phyloP scores from a whole-genome alignment of 2,888 invertebrate genomes.

The Mythimna pallens region DNA sequence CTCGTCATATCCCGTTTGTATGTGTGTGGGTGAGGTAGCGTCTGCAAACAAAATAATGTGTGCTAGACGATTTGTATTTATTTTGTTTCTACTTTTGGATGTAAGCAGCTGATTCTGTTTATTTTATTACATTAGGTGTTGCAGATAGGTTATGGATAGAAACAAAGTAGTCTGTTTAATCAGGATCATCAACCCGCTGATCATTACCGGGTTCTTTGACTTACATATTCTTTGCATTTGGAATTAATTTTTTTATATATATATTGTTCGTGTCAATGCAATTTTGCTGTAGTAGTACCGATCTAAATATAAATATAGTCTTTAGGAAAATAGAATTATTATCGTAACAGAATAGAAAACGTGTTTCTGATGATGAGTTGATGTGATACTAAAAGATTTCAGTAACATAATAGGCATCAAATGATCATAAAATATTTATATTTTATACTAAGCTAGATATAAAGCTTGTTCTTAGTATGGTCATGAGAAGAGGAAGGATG shows the following conservation, averaged over 20 bases:
- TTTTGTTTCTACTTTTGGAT: conserved; percentile 8
- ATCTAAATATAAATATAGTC: too few species aligned
- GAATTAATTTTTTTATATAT: background rate
- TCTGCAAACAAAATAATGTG: conserved; percentile 57
- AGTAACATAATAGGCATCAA: background rate
- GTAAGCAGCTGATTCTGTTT: conserved; percentile 35
- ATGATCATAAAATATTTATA: too few species aligned
- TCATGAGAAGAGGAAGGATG: too few species aligned
- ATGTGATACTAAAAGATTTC: background rate
- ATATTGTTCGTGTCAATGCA: background rate
- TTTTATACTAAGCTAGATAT: too few species aligned
- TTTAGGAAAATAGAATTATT: too few species aligned
- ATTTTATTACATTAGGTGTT: conserved; percentile 5
- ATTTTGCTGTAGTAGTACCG: too few species aligned
- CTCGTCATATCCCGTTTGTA: conserved; percentile 63
- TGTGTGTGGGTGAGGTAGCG: conserved; percentile 61
- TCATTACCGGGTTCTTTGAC: background rate
- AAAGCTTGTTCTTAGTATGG: too few species aligned
- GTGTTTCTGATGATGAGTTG: background rate
- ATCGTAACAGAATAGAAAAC: too few species aligned
- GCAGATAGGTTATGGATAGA: background rate
- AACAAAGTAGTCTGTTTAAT: background rate
- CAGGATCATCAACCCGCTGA: background rate
- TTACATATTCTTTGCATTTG: background rate
- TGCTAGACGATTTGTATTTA: conserved; percentile 26